Percentiles rank a stretch among this genome's conserved stretches.
Evolutionary conservation across 2,797 vertebrate species (phyloP).

Genomic region (Clamator glandarius): DNA sequence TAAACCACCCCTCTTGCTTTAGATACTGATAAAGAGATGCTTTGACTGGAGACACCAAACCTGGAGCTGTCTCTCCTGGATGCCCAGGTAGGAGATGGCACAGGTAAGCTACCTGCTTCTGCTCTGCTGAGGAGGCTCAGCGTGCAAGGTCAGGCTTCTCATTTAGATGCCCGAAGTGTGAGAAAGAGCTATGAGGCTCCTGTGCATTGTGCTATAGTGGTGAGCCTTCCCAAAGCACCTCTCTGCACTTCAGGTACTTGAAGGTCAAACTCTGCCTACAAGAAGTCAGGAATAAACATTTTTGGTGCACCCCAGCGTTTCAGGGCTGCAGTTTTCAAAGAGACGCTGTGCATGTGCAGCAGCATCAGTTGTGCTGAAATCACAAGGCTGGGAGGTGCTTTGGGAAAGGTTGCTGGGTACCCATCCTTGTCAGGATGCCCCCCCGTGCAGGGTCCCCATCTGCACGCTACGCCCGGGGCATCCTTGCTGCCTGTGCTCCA

Average conservation of each 20-base stretch:
- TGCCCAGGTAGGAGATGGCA: not conserved
- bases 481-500: not conserved
- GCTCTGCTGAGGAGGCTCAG: not conserved
- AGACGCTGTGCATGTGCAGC: not conserved
- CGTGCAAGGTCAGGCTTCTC: not conserved
- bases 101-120: not conserved
- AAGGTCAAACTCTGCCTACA: not conserved
- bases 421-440: not conserved
- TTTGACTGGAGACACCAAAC: not conserved
- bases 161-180: accelerated
- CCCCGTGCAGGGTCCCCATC: accelerated
- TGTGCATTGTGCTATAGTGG: not conserved
- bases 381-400: not conserved
- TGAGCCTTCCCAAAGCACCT: not conserved
- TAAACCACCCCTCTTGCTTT: not conserved
- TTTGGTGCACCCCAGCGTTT: not conserved
- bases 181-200: accelerated
- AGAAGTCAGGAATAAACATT: not conserved
- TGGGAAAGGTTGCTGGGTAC: not conserved
- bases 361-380: not conserved
- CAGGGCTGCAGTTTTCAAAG: not conserved
- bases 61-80: not conserved
- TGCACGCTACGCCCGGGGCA: not conserved
- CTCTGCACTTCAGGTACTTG: not conserved
- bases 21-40: not conserved